Conservation (phyloP, 2,888 invertebrate species). For the Drosophila cyrtoloma region DNA sequence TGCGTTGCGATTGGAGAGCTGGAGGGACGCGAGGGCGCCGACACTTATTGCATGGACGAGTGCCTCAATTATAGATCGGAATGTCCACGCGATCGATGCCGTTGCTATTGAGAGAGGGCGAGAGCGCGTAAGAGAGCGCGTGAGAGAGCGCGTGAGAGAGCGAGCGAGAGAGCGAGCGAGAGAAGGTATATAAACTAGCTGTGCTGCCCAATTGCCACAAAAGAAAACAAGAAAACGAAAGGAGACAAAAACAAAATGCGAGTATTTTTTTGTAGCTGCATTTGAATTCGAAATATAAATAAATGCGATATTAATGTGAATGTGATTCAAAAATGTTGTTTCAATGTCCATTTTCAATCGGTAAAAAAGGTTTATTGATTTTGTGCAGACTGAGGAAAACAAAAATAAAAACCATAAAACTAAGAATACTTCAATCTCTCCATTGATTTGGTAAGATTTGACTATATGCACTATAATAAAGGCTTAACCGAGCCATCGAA, state of each 20-base stretch:
- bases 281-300: conserved; percentile 30
- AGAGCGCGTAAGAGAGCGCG: conserved; percentile 12
- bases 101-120: conserved; percentile 86
- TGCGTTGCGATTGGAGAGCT: conserved; percentile 93
- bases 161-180: conserved; percentile 26
- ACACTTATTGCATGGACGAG: conserved; percentile 94
- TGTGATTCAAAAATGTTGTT: conserved; percentile 15
- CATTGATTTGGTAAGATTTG: not conserved
- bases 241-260: conserved; percentile 6
- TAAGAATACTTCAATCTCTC: no score
- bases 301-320: conserved; percentile 21
- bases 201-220: conserved; percentile 76
- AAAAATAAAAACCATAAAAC: no score
- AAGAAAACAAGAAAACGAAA: conserved; percentile 8
- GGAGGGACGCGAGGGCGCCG: conserved; percentile 90
- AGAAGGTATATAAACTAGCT: conserved; percentile 50
- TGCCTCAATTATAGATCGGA: conserved; percentile 92
- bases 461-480: not conserved
- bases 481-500: no score
- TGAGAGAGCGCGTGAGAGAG: not conserved
- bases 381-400: not conserved
- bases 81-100: conserved; percentile 91
- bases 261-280: conserved; percentile 33
- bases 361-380: not conserved
- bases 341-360: not conserved